Base-by-base conservation (phyloP, 2,797 vertebrate genomes). In the Margarornis squamiger region DNA sequence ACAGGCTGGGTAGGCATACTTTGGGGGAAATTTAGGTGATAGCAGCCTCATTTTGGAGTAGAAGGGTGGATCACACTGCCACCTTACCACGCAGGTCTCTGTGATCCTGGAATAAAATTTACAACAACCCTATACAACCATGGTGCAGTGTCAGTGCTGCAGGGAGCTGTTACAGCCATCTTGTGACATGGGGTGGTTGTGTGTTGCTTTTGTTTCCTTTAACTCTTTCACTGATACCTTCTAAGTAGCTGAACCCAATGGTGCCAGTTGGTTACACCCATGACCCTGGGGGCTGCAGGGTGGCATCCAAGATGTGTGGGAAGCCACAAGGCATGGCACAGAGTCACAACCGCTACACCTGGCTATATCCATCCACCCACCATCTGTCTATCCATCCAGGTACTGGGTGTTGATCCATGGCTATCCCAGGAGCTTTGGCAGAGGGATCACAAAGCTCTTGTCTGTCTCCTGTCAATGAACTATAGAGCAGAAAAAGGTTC, bases 171-270 rank as follows among this genome's bases (percentile, higher is more conserved):
- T 57, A 39, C 0, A 0, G 34, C 27, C 3, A 0, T 32, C 41
- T 41, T 34, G n/a, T 68, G 34, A 74, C 3, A 1, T 0, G 0
- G 19, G 3, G n/a, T 36, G 11, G 23, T 24, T 3, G 1, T 5
- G 2, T 14, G 20, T 29, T 59, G 24, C 18, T 76, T 93, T 79
- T 63, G 36, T 78, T 80, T 80, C 61, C 61, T 74, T 70, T 57
- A 71, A 80, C 29, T 48, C 27, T 75, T 78, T 45, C 54, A 30
- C n/a, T 63, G 24, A 65, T 32, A 63, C 46, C 22, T 20, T 51
- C 36, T 26, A 67, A 26, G n/a, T 38, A 62, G 66, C 61, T 80
- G 45, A 68, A 74, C 8, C 6, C 0, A 0, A 57, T 61, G 73
- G 26, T 67, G 18, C 8, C 34, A 66, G 66, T 17, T 2, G 2